Evolutionary conservation across 35 echinoderm and acorn worm genomes (phyloP).

Genomic region (Stichopus chloronotus): DNA sequence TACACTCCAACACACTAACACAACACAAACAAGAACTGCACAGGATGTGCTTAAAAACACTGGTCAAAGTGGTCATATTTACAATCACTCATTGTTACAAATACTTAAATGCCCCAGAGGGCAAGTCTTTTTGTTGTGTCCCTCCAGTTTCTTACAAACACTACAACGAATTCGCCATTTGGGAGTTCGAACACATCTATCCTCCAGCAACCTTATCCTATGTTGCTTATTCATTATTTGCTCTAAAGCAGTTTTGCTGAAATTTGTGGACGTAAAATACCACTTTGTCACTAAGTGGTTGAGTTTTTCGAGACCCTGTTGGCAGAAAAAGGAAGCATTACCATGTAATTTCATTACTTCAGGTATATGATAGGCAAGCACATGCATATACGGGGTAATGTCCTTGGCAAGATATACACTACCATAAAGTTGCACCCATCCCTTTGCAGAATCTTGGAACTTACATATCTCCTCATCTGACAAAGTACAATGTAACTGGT

Average conservation of each 20-base stretch:
- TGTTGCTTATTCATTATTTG: slow-evolving; percentile 67
- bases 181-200: slow-evolving; percentile 16
- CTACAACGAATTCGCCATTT: slow-evolving; percentile 1
- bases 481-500: neutral
- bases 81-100: no score
- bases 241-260: slow-evolving; percentile 9
- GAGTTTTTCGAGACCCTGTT: slow-evolving; percentile 35
- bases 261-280: slow-evolving; percentile 56
- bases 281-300: slow-evolving; percentile 52
- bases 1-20: neutral
- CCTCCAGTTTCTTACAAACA: neutral
- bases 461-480: neutral
- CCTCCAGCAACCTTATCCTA: slow-evolving; percentile 1
- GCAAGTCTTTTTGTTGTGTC: slow-evolving; percentile 41
- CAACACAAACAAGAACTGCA: slow-evolving; percentile 22
- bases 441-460: slow-evolving; percentile 29
- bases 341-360: slow-evolving; percentile 68
- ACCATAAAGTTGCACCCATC: slow-evolving; percentile 63
- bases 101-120: slow-evolving; percentile 6
- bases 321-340: slow-evolving; percentile 50
- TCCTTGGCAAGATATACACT: slow-evolving; percentile 65
- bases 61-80: slow-evolving; percentile 6
- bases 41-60: slow-evolving; percentile 3
- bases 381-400: slow-evolving; percentile 78
- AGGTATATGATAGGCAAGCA: slow-evolving; percentile 73